These are phyloP conservation scores for Aselliscus stoliczkanus DNA, from an alignment of 2,797 vertebrate species.

Conservation along the genomic window DNA sequence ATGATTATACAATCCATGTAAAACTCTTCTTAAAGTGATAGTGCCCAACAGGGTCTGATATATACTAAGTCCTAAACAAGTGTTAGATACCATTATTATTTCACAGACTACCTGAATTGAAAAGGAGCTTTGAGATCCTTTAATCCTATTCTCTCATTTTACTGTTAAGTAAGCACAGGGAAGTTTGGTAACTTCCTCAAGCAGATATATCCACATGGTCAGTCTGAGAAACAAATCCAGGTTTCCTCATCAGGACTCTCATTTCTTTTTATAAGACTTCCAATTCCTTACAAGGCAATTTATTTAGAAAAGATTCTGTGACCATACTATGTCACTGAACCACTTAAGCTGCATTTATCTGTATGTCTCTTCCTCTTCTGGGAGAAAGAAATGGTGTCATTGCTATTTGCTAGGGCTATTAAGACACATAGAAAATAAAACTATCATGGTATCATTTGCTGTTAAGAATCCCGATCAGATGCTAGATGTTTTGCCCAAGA, in stretches of 20 bases:
- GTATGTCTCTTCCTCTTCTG: neutral
- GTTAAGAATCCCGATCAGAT: neutral
- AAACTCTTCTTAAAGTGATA: neutral
- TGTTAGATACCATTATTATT: neutral
- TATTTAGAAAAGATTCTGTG: conserved; percentile 11
- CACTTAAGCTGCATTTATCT: neutral
- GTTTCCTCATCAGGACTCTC: neutral
- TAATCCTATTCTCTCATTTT: neutral
- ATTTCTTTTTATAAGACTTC: neutral
- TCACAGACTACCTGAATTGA: neutral
- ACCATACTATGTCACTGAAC: neutral
- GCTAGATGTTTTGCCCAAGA: neutral
- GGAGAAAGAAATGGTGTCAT: neutral
- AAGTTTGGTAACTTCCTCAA: neutral
- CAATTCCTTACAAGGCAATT: neutral
- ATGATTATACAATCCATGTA: neutral
- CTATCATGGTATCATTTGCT: neutral
- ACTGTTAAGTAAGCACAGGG: neutral
- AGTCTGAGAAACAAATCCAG: neutral
- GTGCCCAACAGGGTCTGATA: neutral
- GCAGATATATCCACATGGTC: neutral
- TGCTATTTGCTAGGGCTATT: conserved; percentile 20
- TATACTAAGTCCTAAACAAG: neutral
- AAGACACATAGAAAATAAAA: conserved; percentile 29
- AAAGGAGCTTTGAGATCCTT: neutral